phyloP scores from a whole-genome alignment of 2,888 invertebrate species.

The Pheosia gnoma region DNA sequence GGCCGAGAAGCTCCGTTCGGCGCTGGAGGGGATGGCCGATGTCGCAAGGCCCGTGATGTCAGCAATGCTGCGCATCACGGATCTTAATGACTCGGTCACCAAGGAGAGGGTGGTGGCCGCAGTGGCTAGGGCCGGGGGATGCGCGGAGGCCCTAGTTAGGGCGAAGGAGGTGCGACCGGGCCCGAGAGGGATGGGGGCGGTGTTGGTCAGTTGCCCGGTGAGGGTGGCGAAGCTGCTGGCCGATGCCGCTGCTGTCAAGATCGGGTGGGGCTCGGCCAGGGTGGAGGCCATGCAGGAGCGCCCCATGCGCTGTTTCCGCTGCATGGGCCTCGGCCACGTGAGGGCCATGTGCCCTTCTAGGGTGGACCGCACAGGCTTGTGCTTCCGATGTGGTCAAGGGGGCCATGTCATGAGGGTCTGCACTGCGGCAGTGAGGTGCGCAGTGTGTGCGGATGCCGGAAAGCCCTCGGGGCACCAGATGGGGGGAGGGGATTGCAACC shows the following conservation, averaged over 20 bases:
- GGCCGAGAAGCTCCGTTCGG: no score
- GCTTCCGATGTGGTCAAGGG: not conserved
- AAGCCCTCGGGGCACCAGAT: not conserved
- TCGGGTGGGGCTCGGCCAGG: slow-evolving; percentile 2
- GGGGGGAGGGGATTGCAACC: not conserved
- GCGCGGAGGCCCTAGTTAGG: not conserved
- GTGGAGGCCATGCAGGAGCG: not conserved
- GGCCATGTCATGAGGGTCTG: not conserved
- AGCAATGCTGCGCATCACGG: not conserved
- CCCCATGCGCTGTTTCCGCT: not conserved
- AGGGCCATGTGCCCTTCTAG: not conserved
- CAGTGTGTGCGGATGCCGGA: not conserved
- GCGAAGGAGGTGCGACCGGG: not conserved
- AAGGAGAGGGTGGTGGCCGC: no score
- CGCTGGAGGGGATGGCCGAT: not conserved
- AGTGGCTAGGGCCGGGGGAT: no score
- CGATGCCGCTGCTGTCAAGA: not conserved
- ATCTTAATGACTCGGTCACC: no score
- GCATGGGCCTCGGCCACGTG: no score
- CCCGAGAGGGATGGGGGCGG: not conserved
- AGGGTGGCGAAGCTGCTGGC: not conserved
- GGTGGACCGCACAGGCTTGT: slow-evolving; percentile 1
- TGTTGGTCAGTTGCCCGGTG: not conserved
- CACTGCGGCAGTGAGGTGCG: not conserved
- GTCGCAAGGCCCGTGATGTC: not conserved